A percentile compares a stretch with the other conserved stretches of the same genome.
These are phyloP conservation scores for Orthosia incerta DNA, from an alignment of 2,888 invertebrate species.

Conservation along the genomic window DNA sequence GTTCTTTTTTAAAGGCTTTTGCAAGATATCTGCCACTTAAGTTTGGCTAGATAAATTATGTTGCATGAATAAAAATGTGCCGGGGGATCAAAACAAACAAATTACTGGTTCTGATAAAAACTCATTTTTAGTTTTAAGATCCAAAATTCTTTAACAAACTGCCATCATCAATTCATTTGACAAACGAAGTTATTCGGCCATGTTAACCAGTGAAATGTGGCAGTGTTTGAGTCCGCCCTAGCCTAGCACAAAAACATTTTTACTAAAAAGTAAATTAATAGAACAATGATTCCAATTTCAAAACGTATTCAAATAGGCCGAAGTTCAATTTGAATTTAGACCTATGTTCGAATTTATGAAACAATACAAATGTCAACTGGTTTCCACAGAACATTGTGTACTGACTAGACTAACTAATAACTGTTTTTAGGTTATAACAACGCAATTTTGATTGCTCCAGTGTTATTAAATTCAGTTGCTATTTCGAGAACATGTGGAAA, in stretches of 20 bases:
- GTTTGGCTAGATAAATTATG: too few relatives aligned
- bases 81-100: too few relatives aligned
- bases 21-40: too few relatives aligned
- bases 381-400: slow-evolving; percentile 19
- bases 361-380: slow-evolving; percentile 16
- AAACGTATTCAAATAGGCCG: slow-evolving; percentile 30
- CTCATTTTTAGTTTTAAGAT: not conserved
- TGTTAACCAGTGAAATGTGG: not conserved
- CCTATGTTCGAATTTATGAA: slow-evolving; percentile 14
- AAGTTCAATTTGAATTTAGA: slow-evolving; percentile 22
- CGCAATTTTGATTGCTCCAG: slow-evolving; percentile 21
- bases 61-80: too few relatives aligned
- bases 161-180: slow-evolving; percentile 2
- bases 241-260: not conserved
- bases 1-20: too few relatives aligned
- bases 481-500: slow-evolving; percentile 27
- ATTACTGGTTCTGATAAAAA: too few relatives aligned
- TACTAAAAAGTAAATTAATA: slow-evolving; percentile 5
- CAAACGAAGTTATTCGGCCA: not conserved
- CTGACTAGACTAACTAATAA: slow-evolving; percentile 22
- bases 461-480: slow-evolving; percentile 35
- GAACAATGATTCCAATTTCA: slow-evolving; percentile 44
- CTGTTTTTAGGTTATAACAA: slow-evolving; percentile 35
- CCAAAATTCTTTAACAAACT: not conserved
- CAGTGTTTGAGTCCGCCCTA: too few relatives aligned